A percentile compares a stretch with the other conserved stretches of the same genome.
phyloP scores from a whole-genome alignment of 2,797 vertebrate species.

The Catamblyrhynchus diadema region DNA sequence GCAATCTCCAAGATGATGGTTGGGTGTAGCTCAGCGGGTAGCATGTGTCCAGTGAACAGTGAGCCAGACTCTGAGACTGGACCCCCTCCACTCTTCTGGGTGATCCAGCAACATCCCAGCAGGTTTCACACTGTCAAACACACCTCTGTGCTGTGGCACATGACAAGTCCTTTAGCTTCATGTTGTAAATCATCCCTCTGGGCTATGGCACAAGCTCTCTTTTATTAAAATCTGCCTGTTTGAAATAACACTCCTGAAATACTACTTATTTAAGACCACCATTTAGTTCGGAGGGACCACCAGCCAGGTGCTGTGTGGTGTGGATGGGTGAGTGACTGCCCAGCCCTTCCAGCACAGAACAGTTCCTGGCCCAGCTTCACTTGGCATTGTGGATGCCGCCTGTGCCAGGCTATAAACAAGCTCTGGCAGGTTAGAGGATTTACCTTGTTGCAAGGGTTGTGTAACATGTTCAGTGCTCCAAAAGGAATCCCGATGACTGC shows the following conservation, averaged over 20 bases:
- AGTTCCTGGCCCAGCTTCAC: neutral
- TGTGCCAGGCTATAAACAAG: neutral
- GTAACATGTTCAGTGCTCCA: neutral
- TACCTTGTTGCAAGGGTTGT: neutral
- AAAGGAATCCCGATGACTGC: neutral
- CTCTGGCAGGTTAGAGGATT: neutral
- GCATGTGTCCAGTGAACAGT: neutral
- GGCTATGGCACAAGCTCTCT: neutral
- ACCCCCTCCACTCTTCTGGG: neutral
- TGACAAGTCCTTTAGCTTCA: neutral
- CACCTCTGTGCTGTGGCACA: neutral
- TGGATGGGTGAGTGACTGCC: neutral
- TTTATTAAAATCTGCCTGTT: neutral
- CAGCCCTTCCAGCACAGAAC: neutral
- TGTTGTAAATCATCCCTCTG: neutral
- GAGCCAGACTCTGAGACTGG: neutral
- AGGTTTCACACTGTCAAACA: neutral
- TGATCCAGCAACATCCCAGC: neutral
- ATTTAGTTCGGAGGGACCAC: fast-evolving
- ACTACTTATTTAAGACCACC: neutral
- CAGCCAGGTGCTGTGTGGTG: neutral
- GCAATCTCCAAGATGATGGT: neutral
- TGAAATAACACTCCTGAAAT: neutral
- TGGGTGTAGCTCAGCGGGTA: neutral
- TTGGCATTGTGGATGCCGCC: neutral